Conservation (phyloP, 92 coral and sea anemone genomes). For the Desmophyllum pertusum region DNA sequence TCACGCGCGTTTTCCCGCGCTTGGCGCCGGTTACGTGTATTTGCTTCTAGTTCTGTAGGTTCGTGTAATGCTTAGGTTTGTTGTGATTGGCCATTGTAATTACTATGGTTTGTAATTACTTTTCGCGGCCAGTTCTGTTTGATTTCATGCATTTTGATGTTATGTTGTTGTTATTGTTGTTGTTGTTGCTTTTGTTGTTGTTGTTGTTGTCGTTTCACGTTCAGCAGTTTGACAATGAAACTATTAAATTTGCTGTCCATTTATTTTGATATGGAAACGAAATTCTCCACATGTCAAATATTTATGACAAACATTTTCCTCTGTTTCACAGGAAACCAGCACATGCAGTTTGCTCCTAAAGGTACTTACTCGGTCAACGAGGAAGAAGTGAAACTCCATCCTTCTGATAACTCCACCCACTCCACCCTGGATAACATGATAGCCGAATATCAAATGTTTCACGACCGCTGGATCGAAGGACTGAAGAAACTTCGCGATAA, state of each 20-base stretch:
- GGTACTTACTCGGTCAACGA: constrained; percentile 56
- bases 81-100: too few species aligned
- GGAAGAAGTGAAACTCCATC: constrained; percentile 77
- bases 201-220: not conserved
- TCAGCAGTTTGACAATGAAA: too few species aligned
- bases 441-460: constrained; percentile 79
- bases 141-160: not conserved
- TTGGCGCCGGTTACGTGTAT: too few species aligned
- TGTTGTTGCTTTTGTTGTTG: not conserved
- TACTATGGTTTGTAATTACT: too few species aligned
- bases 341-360: constrained; percentile 66
- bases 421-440: constrained; percentile 75
- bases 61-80: too few species aligned
- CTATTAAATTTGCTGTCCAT: too few species aligned
- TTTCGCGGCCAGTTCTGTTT: too few species aligned
- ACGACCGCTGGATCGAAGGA: constrained; percentile 84
- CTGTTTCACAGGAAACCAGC: constrained; percentile 64
- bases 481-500: constrained; percentile 73
- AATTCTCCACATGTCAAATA: too few species aligned
- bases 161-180: not conserved
- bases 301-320: too few species aligned
- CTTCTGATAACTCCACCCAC: constrained; percentile 56
- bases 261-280: too few species aligned
- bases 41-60: too few species aligned
- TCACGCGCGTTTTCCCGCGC: too few species aligned